Evolutionary conservation across 2,888 invertebrate genomes (phyloP).

Genomic region (Lasius fuliginosus): DNA sequence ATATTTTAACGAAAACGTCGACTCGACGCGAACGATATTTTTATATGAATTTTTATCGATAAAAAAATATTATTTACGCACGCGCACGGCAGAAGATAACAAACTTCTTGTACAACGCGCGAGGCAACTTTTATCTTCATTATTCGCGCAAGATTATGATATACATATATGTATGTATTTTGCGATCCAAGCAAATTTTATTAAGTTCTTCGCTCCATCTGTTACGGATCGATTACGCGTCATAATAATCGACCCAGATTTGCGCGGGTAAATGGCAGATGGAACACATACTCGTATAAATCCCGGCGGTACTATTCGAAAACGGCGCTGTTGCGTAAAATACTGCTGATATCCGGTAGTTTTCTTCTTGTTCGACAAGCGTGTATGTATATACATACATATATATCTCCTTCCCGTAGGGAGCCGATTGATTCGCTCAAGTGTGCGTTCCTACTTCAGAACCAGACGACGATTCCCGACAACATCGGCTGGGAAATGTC

Average conservation of each 20-base stretch:
- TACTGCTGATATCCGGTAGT: conserved; percentile 64
- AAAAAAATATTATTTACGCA: neutral
- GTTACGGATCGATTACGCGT: conserved; percentile 44
- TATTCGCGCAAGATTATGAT: neutral
- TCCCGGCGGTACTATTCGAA: conserved; percentile 64
- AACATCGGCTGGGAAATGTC: conserved; percentile 16
- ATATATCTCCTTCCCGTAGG: neutral
- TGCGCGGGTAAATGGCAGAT: conserved; percentile 36
- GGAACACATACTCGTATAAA: conserved; percentile 63
- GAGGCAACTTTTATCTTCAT: neutral
- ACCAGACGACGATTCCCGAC: neutral
- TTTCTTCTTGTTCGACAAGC: conserved; percentile 66
- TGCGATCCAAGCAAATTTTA: neutral
- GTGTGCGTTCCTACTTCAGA: conserved; percentile 37
- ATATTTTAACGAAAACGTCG: conserved; percentile 4
- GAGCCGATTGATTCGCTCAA: conserved; percentile 54
- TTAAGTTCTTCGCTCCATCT: neutral
- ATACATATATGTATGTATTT: no score
- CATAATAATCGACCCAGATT: conserved; percentile 66
- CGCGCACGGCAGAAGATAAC: neutral
- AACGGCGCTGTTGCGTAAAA: conserved; percentile 60
- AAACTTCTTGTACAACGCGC: no score
- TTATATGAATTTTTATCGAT: neutral
- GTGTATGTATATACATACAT: neutral
- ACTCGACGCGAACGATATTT: neutral